phyloP scores from a whole-genome alignment of 2,113 vertebrate genomes.

The Calidris pugnax region DNA sequence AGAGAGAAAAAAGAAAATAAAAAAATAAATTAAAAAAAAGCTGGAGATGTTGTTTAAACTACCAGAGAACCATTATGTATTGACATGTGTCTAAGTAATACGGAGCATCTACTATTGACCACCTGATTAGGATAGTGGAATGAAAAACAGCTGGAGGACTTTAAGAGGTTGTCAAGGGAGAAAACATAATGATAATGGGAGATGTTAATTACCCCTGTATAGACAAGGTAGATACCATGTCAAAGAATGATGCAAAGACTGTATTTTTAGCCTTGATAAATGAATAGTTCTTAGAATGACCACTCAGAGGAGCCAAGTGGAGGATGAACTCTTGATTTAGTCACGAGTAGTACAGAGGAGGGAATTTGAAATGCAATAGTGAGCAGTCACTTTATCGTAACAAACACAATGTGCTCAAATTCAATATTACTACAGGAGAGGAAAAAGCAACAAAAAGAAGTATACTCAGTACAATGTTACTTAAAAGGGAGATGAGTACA shows the following conservation, averaged over 20 bases:
- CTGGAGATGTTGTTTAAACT: not conserved
- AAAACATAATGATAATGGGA: conserved; percentile 1
- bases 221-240: not conserved
- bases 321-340: not conserved
- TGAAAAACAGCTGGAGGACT: conserved; percentile 25
- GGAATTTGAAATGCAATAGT: not conserved
- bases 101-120: not conserved
- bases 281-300: conserved; percentile 24
- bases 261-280: conserved; percentile 34
- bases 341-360: not conserved
- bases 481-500: not conserved
- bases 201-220: not conserved
- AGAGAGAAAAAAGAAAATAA: no score
- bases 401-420: not conserved
- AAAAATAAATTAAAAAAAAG: not conserved
- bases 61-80: not conserved
- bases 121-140: not conserved
- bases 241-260: conserved; percentile 9
- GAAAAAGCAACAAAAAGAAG: not conserved
- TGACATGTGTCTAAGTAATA: not conserved
- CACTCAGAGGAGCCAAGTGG: conserved; percentile 3
- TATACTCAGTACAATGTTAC: not conserved
- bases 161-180: not conserved
- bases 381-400: not conserved
- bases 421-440: not conserved